Conservation (phyloP, 2,888 invertebrate species). For the Tuta absoluta region DNA sequence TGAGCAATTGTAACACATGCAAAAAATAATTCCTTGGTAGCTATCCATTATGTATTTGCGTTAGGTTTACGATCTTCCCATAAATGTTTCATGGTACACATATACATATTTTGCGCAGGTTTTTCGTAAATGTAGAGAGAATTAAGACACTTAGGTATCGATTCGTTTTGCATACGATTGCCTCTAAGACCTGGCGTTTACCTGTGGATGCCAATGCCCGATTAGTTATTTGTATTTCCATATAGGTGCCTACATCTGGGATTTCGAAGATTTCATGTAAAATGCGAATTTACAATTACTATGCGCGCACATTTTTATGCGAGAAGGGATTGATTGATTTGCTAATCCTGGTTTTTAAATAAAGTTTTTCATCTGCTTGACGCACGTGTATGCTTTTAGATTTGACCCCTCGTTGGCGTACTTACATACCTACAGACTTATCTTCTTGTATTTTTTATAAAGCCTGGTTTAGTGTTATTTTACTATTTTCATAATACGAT, state of each 20-base stretch:
- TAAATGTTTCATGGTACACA: neutral
- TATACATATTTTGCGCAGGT: neutral
- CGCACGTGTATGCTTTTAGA: conserved; percentile 40
- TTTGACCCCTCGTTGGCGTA: neutral
- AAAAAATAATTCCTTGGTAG: too few relatives aligned
- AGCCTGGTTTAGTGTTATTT: too few relatives aligned
- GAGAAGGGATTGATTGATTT: conserved; percentile 44
- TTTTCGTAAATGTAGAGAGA: neutral
- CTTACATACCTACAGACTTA: neutral
- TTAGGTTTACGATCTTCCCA: neutral
- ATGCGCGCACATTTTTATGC: conserved; percentile 45
- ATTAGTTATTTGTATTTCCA: neutral
- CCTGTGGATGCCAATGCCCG: conserved; percentile 5
- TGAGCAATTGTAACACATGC: neutral
- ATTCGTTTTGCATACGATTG: neutral
- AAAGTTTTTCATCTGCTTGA: conserved; percentile 42
- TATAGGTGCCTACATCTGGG: neutral
- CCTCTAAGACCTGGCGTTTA: neutral
- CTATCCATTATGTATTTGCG: neutral
- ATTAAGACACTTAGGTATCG: neutral
- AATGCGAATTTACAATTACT: conserved; percentile 35
- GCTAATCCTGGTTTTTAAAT: conserved; percentile 48
- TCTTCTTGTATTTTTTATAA: too few relatives aligned
- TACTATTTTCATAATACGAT: too few relatives aligned
- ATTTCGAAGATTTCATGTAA: neutral